These are phyloP conservation scores for Shargacucullia verbasci DNA, from an alignment of 2,888 invertebrate genomes.

Conservation along the genomic window DNA sequence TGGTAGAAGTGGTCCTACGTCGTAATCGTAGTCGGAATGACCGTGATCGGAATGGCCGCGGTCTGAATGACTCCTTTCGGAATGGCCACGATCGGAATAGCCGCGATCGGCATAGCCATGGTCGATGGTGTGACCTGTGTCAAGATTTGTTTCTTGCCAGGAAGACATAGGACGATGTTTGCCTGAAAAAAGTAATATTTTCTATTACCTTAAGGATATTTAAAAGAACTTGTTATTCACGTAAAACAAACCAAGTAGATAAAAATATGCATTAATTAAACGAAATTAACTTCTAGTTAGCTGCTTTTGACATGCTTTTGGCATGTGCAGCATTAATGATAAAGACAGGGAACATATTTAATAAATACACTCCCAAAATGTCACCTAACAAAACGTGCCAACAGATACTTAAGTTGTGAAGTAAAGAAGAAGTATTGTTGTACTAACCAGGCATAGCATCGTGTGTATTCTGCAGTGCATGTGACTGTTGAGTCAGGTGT, in stretches of 20 bases:
- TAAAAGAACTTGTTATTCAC: no score
- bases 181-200: conserved; percentile 53
- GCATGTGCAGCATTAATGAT: no score
- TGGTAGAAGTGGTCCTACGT: conserved; percentile 64
- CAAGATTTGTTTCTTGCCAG: conserved; percentile 97
- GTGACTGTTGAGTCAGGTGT: conserved; percentile 94
- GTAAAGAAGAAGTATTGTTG: not conserved
- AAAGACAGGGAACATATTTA: no score
- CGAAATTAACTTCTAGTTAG: no score
- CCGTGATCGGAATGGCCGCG: conserved; percentile 79
- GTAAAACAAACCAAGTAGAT: no score
- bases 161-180: conserved; percentile 90
- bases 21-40: conserved; percentile 80
- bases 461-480: conserved; percentile 88
- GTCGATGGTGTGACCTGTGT: conserved; percentile 93
- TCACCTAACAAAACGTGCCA: no score
- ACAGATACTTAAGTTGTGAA: no score
- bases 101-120: conserved; percentile 88
- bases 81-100: conserved; percentile 42
- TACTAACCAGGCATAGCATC: conserved; percentile 75
- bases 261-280: no score
- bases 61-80: no score
- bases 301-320: no score
- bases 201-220: no score
- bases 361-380: no score